Evolutionary conservation across 1,140 invertebrate species (phyloP).

Genomic region (Macrobrachium nipponense): DNA sequence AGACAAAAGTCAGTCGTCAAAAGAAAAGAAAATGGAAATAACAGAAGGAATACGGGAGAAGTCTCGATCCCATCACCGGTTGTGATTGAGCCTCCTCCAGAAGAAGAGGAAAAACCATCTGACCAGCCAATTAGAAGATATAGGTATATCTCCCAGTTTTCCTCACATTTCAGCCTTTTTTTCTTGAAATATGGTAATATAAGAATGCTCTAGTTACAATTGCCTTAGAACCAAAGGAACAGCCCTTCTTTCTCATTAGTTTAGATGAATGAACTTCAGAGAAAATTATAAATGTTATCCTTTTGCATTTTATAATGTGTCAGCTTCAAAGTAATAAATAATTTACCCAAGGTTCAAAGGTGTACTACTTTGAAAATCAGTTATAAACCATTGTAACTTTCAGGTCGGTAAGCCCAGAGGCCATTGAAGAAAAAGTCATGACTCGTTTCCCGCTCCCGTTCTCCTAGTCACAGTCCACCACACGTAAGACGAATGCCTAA

Average conservation of each 20-base stretch:
- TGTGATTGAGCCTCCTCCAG: conserved; percentile 79
- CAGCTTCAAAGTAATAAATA: too few species aligned
- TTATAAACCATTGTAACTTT: not conserved
- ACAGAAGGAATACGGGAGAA: conserved; percentile 77
- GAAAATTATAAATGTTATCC: too few species aligned
- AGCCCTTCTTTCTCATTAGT: too few species aligned
- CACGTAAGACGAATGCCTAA: conserved; percentile 6
- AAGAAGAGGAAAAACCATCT: conserved; percentile 68
- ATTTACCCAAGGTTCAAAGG: too few species aligned
- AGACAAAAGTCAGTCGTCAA: conserved; percentile 90
- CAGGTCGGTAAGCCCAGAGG: conserved; percentile 59
- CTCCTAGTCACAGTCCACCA: conserved; percentile 61
- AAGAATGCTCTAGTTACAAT: too few species aligned
- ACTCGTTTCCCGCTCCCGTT: conserved; percentile 65
- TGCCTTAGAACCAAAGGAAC: too few species aligned
- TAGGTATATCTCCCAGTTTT: conserved; percentile 25
- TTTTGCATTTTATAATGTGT: too few species aligned
- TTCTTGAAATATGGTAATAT: too few species aligned
- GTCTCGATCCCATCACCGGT: conserved; percentile 71
- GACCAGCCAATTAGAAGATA: conserved; percentile 53
- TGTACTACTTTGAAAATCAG: too few species aligned
- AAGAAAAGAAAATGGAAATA: conserved; percentile 89
- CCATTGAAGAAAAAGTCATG: conserved; percentile 43
- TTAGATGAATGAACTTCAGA: too few species aligned
- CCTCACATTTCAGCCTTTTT: not conserved